Evolutionary conservation across 1,140 invertebrate genomes (phyloP).

Genomic region (Octopus sinensis): DNA sequence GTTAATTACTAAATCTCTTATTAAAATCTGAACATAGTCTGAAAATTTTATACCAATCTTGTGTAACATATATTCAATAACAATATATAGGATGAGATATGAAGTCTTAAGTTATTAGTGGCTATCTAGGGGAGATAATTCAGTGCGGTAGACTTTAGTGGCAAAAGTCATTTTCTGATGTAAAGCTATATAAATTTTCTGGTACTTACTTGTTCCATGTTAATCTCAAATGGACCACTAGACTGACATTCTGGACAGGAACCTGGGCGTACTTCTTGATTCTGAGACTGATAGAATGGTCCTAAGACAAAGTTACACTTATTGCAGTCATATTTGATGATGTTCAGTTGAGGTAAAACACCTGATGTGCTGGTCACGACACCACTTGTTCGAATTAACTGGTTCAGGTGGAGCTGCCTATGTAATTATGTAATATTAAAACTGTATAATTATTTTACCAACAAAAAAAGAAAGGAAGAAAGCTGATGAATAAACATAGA

Average conservation of each 20-base stretch:
- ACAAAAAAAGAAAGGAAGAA: neutral
- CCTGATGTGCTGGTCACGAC: constrained; percentile 95
- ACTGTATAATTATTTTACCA: neutral
- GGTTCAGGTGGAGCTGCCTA: constrained; percentile 94
- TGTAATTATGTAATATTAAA: neutral
- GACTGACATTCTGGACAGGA: constrained; percentile 98
- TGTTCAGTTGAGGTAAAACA: constrained; percentile 89
- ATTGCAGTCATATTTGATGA: constrained; percentile 96
- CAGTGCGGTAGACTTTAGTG: too few species aligned
- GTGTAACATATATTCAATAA: too few species aligned
- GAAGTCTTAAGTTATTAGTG: too few species aligned
- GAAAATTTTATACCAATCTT: too few species aligned
- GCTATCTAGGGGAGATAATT: too few species aligned
- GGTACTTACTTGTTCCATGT: constrained; percentile 70
- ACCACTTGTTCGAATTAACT: constrained; percentile 83
- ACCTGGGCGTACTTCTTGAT: constrained; percentile 87
- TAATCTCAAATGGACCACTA: constrained; percentile 81
- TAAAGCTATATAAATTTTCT: too few species aligned
- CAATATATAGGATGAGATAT: too few species aligned
- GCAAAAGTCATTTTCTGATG: too few species aligned
- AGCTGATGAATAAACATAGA: neutral
- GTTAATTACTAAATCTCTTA: too few species aligned
- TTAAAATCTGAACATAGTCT: too few species aligned
- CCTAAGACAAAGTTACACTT: constrained; percentile 93
- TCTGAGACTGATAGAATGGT: constrained; percentile 91